Evolutionary conservation across 2,113 vertebrate species (phyloP), one percentile per base, ranked within the genome.

Genomic region (Epinephelus moara): DNA sequence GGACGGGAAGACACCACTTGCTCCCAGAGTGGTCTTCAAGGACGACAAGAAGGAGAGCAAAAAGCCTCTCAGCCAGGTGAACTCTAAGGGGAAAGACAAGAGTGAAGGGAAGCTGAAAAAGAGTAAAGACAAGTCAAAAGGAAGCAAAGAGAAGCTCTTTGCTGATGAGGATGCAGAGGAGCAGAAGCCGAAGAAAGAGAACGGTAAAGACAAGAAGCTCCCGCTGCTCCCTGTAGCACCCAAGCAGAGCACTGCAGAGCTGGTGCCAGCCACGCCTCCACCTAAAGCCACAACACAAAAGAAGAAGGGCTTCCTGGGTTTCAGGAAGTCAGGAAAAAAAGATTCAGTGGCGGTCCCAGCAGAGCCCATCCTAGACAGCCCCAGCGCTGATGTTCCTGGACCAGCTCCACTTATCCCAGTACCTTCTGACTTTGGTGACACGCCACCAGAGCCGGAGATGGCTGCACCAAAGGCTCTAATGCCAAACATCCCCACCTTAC

Each of bases 21-120:
- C 74, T 27, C 95, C 95, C 67, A 92, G 91, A 66, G 95, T 96
- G 80, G 76, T 95, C 81, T 95, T 96, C 78, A 95, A 92, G 81
- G 91, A 94, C 1, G 90, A 94, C 2, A 94, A 87, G 67, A 93
- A 93, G 78, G 88, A 90, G 5, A 81, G 78, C 79, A 88, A 88
- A 62, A 92, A 60, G 70, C 83, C 86, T 47, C 78, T 90, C 10
- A 75, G 89, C 2, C 33, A 63, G 6, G 33, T 52, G 2, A 53
- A 74, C 15, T 50, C 47, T 0, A 91, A 91, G 27, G 18, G 33
- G 8, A 94, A 86, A 25, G 83, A 89, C 5, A 88, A 89, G 68
- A 81, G 49, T 2, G 74, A 89, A 0, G 79, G 3, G 6, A 94
- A 92, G 76, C 7, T 53, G 14, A 90, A 87, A 30, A 68, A 19